Percentiles rank a stretch among this genome's conserved stretches.
phyloP scores from a whole-genome alignment of 2,888 invertebrate genomes.

The Apotomis capreana region DNA sequence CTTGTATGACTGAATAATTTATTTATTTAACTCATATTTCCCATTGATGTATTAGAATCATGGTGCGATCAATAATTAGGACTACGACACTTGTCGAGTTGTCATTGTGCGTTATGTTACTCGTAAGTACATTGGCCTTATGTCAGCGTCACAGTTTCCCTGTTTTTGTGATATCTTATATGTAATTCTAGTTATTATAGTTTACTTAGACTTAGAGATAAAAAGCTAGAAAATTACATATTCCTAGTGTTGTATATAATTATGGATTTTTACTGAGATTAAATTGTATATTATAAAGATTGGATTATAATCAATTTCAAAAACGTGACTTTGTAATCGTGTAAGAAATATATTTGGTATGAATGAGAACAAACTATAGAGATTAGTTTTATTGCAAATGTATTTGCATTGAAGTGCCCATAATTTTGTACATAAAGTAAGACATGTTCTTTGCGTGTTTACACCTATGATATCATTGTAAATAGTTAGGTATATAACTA shows the following conservation, averaged over 20 bases:
- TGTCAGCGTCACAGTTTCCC: constrained; percentile 43
- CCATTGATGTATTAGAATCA: constrained; percentile 28
- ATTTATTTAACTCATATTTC: constrained; percentile 41
- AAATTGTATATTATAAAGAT: constrained; percentile 51
- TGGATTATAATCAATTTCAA: constrained; percentile 49
- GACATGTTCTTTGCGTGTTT: constrained; percentile 49
- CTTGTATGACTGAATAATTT: constrained; percentile 44
- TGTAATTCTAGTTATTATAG: constrained; percentile 48
- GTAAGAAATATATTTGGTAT: constrained; percentile 41
- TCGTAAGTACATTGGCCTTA: constrained; percentile 26
- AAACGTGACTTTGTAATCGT: constrained; percentile 53
- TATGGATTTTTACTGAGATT: constrained; percentile 49
- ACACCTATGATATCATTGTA: constrained; percentile 51
- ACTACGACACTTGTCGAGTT: not conserved
- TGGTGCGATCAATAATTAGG: constrained; percentile 21
- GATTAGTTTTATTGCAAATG: constrained; percentile 56
- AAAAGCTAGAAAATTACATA: constrained; percentile 40
- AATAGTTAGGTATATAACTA: constrained; percentile 49
- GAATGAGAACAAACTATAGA: constrained; percentile 46
- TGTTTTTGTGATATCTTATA: constrained; percentile 54
- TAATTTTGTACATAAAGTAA: constrained; percentile 52
- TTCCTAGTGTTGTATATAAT: constrained; percentile 50
- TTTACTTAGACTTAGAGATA: constrained; percentile 17
- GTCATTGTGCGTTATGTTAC: constrained; percentile 18
- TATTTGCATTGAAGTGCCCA: constrained; percentile 70